phyloP scores from a whole-genome alignment of 2,888 invertebrate genomes.

The Lasioglossum vierecki region DNA sequence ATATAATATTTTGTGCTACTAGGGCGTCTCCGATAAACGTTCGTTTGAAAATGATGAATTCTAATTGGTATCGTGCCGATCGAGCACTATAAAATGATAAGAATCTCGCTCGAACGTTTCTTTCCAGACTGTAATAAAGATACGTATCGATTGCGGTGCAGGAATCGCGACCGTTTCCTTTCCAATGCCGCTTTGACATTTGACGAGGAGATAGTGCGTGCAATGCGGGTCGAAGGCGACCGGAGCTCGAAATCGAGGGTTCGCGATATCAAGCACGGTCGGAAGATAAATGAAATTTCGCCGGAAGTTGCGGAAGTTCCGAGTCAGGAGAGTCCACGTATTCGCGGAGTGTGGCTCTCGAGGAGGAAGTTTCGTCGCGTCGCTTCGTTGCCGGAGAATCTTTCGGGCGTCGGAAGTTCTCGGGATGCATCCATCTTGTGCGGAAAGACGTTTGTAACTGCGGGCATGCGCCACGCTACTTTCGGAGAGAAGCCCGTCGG shows the following conservation, averaged over 20 bases:
- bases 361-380: conserved; percentile 18
- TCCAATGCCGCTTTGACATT: conserved; percentile 72
- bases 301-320: conserved; percentile 21
- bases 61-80: not conserved
- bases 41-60: not conserved
- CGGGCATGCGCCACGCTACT: conserved; percentile 14
- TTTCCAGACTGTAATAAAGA: not conserved
- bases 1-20: no score
- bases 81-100: not conserved
- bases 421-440: conserved; percentile 40
- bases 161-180: conserved; percentile 53
- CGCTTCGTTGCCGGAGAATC: conserved; percentile 4
- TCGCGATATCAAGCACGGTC: conserved; percentile 12
- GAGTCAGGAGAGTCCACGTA: conserved; percentile 3
- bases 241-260: conserved; percentile 4
- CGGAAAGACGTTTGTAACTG: conserved; percentile 22
- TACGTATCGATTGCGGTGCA: not conserved
- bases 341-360: not conserved
- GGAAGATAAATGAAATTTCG: conserved; percentile 55
- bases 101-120: not conserved
- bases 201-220: conserved; percentile 64
- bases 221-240: conserved; percentile 1
- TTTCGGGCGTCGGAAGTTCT: conserved; percentile 31
- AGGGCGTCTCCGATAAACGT: not conserved
- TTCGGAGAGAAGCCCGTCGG: conserved; percentile 14